These are phyloP conservation scores for Acleris literana DNA, from an alignment of 2,888 invertebrate genomes.

Conservation along the genomic window DNA sequence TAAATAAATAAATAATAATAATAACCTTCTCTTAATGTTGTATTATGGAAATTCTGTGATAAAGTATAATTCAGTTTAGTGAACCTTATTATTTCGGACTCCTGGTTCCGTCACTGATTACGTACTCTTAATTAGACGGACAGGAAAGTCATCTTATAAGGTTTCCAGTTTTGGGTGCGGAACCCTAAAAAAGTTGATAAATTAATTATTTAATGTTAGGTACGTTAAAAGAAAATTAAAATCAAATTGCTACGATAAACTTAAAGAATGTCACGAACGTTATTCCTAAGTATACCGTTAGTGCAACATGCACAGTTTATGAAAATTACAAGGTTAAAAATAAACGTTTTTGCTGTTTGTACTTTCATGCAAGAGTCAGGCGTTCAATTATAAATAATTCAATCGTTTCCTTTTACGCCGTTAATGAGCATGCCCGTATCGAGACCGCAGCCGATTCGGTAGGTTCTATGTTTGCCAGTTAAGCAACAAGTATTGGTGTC, in stretches of 20 bases:
- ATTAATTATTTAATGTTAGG: not conserved
- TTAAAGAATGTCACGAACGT: not conserved
- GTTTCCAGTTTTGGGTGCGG: too few species aligned
- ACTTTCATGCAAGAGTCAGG: constrained; percentile 22
- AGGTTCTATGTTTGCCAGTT: constrained; percentile 13
- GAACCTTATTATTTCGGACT: too few species aligned
- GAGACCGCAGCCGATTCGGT: constrained; percentile 22
- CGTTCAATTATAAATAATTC: constrained; percentile 35
- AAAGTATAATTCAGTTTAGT: too few species aligned
- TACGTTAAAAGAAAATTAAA: not conserved
- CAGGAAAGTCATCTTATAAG: too few species aligned
- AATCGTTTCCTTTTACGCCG: constrained; percentile 28
- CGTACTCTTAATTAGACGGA: too few species aligned
- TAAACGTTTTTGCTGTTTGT: constrained; percentile 5
- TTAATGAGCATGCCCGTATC: constrained; percentile 23
- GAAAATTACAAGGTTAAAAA: constrained; percentile 5
- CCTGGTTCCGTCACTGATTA: too few species aligned
- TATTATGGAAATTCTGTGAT: too few species aligned
- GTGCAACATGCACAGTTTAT: not conserved
- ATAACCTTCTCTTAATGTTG: too few species aligned
- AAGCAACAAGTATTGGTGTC: constrained; percentile 33
- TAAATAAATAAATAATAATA: too few species aligned
- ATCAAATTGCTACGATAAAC: not conserved
- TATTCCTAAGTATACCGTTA: not conserved
- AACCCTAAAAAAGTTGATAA: too few species aligned